These are phyloP conservation scores for Periplaneta americana DNA, from an alignment of 1,140 invertebrate genomes.

Conservation along the genomic window DNA sequence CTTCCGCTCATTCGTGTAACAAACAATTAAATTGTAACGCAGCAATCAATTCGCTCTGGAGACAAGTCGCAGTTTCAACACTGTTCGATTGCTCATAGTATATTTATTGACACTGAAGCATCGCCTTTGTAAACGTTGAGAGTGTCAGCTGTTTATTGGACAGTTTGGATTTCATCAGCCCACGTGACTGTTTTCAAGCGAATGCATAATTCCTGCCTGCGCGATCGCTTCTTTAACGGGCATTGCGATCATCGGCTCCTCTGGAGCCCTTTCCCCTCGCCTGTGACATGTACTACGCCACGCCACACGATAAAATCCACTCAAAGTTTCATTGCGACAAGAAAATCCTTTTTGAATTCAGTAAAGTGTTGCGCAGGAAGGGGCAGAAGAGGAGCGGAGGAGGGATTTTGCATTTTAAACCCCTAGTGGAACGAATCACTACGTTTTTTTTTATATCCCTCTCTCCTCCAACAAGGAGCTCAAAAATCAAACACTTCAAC, in stretches of 20 bases:
- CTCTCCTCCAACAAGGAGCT: too few relatives aligned
- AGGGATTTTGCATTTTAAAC: not conserved
- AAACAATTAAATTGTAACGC: too few relatives aligned
- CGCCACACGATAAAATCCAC: not conserved
- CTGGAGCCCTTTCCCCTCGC: not conserved
- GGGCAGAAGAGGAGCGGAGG: not conserved
- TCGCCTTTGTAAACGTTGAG: not conserved
- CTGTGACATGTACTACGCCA: not conserved
- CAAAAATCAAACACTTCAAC: too few relatives aligned
- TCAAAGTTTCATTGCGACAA: not conserved
- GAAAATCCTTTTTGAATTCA: not conserved
- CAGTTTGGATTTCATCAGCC: not conserved
- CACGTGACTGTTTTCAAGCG: not conserved
- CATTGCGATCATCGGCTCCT: not conserved
- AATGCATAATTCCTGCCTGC: not conserved
- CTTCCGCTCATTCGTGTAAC: too few relatives aligned
- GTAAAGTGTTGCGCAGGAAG: not conserved
- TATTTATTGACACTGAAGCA: too few relatives aligned
- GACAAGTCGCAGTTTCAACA: too few relatives aligned
- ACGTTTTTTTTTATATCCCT: too few relatives aligned
- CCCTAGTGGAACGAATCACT: not conserved
- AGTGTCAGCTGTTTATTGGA: not conserved
- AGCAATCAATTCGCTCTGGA: too few relatives aligned
- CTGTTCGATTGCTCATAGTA: too few relatives aligned
- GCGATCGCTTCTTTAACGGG: not conserved